A percentile compares a stretch with the other conserved stretches of the same genome.
Evolutionary conservation across 2,113 vertebrate species (phyloP).

Genomic region (Azemiops feae): DNA sequence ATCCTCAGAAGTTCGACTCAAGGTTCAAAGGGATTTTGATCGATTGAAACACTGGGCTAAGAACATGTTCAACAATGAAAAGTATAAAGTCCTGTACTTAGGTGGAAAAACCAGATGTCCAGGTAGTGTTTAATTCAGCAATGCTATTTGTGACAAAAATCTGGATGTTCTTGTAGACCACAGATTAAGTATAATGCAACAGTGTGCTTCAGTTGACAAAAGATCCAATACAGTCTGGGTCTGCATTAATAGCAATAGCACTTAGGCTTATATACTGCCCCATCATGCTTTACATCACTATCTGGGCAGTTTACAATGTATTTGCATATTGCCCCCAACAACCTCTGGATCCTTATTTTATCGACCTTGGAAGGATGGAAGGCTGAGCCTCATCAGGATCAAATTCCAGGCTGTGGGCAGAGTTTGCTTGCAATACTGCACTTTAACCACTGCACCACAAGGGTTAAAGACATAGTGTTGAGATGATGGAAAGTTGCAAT

Average conservation of each 20-base stretch:
- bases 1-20: background rate
- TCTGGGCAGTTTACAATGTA: background rate
- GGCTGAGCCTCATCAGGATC: background rate
- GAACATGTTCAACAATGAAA: background rate
- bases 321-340: background rate
- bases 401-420: background rate
- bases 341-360: background rate
- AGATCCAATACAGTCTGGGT: background rate
- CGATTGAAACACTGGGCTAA: background rate
- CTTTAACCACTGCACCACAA: background rate
- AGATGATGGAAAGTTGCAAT: background rate
- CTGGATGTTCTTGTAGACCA: background rate
- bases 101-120: background rate
- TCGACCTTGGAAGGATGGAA: background rate
- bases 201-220: background rate
- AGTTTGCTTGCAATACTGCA: background rate
- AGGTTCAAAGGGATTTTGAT: background rate
- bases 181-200: background rate
- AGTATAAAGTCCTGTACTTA: background rate
- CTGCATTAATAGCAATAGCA: background rate
- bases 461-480: background rate
- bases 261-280: background rate
- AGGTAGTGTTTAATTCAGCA: background rate
- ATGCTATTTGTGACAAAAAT: background rate
- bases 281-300: background rate